Conservation (phyloP, 2,113 vertebrate species). For the Osmerus eperlanus region DNA sequence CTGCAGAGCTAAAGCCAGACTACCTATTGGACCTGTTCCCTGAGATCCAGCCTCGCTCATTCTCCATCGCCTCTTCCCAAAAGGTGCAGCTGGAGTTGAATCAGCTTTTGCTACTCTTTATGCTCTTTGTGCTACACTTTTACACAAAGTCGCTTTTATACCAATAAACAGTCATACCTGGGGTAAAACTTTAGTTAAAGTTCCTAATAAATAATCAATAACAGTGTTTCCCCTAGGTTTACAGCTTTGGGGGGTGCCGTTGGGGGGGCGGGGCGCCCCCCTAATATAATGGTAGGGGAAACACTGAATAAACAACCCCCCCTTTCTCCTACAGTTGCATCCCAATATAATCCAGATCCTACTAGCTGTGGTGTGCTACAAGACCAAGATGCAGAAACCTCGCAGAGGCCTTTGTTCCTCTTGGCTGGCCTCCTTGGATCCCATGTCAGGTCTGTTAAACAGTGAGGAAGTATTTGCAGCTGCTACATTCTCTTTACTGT, state of each 20-base stretch:
- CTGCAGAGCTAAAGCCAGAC: constrained; percentile 70
- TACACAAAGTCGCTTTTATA: no score
- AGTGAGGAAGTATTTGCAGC: no score
- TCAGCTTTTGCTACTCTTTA: neutral
- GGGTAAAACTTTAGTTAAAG: no score
- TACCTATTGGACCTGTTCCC: constrained; percentile 90
- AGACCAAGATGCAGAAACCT: constrained; percentile 77
- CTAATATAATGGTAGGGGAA: no score
- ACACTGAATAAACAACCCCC: no score
- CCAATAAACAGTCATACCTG: no score
- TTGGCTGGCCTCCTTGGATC: constrained; percentile 88
- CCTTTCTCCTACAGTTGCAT: constrained; percentile 62
- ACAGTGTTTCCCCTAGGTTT: no score
- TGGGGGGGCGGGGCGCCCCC: no score
- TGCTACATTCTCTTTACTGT: no score
- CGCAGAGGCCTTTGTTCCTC: constrained; percentile 87
- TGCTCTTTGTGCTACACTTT: no score
- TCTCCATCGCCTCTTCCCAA: constrained; percentile 90
- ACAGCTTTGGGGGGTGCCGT: no score
- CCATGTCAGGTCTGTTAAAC: constrained; percentile 68
- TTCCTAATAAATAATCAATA: no score
- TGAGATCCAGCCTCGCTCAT: constrained; percentile 85
- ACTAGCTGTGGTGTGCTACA: constrained; percentile 88
- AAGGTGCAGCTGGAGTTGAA: constrained; percentile 69
- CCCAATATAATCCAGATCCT: constrained; percentile 84